phyloP scores from a whole-genome alignment of 2,113 vertebrate genomes.

The Siniperca chuatsi region DNA sequence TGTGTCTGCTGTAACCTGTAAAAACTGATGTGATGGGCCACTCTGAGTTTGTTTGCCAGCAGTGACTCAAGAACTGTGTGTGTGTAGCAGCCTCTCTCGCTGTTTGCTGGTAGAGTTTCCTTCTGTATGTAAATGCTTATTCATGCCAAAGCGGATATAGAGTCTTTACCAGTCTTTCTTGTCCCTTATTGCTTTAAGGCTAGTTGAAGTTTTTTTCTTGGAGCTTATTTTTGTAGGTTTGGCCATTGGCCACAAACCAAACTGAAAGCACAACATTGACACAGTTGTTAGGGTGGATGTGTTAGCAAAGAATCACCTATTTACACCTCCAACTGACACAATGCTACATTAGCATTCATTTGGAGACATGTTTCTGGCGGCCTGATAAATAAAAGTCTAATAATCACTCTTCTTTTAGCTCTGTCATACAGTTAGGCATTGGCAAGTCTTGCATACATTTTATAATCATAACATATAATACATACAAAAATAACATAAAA shows the following conservation, averaged over 20 bases:
- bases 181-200: neutral
- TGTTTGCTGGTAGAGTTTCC: neutral
- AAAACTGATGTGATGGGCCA: slow-evolving; percentile 39
- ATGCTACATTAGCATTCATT: neutral
- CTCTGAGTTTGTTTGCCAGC: slow-evolving; percentile 24
- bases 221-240: neutral
- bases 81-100: neutral
- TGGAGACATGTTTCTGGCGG: neutral
- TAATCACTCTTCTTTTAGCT: neutral
- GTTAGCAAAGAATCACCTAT: neutral
- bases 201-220: neutral
- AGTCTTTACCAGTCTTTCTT: neutral
- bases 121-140: neutral
- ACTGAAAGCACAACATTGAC: neutral
- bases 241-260: neutral
- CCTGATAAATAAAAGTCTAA: neutral
- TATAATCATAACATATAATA: neutral
- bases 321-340: neutral
- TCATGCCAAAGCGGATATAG: neutral
- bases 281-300: neutral
- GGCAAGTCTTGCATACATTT: neutral
- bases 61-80: neutral
- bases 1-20: slow-evolving; percentile 68
- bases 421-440: neutral
- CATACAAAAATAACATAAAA: neutral